phyloP scores from a whole-genome alignment of 2,888 invertebrate genomes.

The Onchidella celtica region DNA sequence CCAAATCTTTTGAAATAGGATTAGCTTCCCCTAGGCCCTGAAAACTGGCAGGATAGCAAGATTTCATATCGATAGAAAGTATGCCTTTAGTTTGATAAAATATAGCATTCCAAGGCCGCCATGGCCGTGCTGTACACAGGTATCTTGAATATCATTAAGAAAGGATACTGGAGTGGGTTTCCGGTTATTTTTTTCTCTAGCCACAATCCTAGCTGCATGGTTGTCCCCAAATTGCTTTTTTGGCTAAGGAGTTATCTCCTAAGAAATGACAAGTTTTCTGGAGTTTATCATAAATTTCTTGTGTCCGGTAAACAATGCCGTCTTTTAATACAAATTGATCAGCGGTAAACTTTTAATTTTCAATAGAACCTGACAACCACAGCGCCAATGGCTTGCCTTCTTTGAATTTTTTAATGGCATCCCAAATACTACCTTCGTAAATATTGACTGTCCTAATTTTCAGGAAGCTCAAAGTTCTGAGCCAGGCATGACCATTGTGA shows the following conservation, averaged over 20 bases:
- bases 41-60: background rate
- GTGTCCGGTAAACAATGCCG: background rate
- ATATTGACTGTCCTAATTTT: background rate
- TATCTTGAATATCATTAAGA: background rate
- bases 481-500: slow-evolving; percentile 3
- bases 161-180: background rate
- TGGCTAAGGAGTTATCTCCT: background rate
- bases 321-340: background rate
- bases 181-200: background rate
- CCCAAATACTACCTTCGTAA: slow-evolving; percentile 1
- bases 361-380: background rate
- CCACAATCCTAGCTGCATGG: background rate
- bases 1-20: background rate
- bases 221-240: background rate
- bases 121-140: slow-evolving; percentile 1
- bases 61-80: background rate
- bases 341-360: background rate
- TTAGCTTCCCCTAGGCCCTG: background rate
- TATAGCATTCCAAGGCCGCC: background rate
- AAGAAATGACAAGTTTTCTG: background rate
- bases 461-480: background rate
- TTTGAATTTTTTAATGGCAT: background rate
- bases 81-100: no score
- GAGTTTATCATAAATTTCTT: background rate
- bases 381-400: background rate